Evolutionary conservation across 2,888 invertebrate species (phyloP).

Genomic region (Octonoba sinensis): DNA sequence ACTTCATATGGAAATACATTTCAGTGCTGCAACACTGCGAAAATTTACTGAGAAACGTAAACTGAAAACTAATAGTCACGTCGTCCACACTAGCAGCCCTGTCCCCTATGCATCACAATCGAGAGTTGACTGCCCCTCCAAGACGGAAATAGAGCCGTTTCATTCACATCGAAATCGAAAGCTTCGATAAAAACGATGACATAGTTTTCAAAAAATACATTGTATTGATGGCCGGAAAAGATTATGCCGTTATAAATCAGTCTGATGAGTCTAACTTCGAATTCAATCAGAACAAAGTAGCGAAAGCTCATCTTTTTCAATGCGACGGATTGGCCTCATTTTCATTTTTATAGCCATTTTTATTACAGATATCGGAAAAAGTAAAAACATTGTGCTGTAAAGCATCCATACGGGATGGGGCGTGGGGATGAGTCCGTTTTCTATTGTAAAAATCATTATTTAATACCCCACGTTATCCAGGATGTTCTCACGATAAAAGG

Average conservation of each 20-base stretch:
- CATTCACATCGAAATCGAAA: too few relatives aligned
- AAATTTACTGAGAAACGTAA: too few relatives aligned
- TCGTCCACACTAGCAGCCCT: too few relatives aligned
- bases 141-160: too few relatives aligned
- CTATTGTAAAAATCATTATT: slow-evolving; percentile 26
- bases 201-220: too few relatives aligned
- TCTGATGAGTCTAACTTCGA: slow-evolving; percentile 2
- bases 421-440: too few relatives aligned
- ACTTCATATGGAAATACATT: too few relatives aligned
- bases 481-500: slow-evolving; percentile 57
- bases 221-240: neutral
- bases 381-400: slow-evolving; percentile 49
- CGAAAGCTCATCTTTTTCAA: slow-evolving; percentile 20
- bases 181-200: too few relatives aligned
- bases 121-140: too few relatives aligned
- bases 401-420: neutral
- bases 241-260: slow-evolving; percentile 9
- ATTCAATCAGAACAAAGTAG: slow-evolving; percentile 4
- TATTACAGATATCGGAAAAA: slow-evolving; percentile 27
- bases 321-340: slow-evolving; percentile 36
- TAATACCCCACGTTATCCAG: slow-evolving; percentile 32
- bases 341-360: slow-evolving; percentile 27
- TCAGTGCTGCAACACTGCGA: too few relatives aligned
- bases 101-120: too few relatives aligned
- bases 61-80: too few relatives aligned